Base-by-base conservation (phyloP, 2,888 invertebrate species). In the Pyrrhosoma nymphula region DNA sequence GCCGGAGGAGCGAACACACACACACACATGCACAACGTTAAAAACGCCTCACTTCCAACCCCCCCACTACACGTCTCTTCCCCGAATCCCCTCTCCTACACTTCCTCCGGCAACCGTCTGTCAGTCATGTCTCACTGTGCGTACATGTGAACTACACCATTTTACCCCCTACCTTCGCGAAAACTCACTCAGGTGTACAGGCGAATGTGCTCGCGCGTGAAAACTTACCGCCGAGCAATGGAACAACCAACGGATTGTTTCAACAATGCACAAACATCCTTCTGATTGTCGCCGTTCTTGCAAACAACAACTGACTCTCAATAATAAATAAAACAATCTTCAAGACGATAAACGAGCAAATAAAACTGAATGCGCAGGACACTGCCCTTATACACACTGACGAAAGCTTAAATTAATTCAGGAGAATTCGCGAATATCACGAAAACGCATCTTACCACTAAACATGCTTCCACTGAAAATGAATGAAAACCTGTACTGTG, bases 41-140 rank as follows among this genome's bases (percentile, higher is more conserved):
- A 89, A 89, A 89, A 89, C 89, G 89, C 89, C 56, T 47, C 89
- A 56, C 55, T 56, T 89, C 89, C 89, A 47, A 89, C 89, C 47
- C 39, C 39, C 88, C 39, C 20, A 12, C 8, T 4, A 47, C 18
- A 39, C 39, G 35, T 89, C 26, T 55, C 89, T 89, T 89, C n/a
- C 89, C 82, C n/a, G 69, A 69, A 69, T 88, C 88, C 47, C 88
- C 88, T 47, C 88, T 88, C 69, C 69, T 69, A 20, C 69, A 69
- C 82, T 35, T 82, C 35, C 82, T 82, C 82, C 82, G 82, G 82
- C 35, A 35, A 35, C 82, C 82, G 82, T 82, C 82, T 82, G 82
- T 82, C 82, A 82, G 82, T 30, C 82, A 35, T 14, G 82, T 35
- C 82, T 35, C 82, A 82, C 26, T 14, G 3, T 82, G 35, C 35